Conservation (phyloP, 2,888 invertebrate genomes). For the Furcula furcula region DNA sequence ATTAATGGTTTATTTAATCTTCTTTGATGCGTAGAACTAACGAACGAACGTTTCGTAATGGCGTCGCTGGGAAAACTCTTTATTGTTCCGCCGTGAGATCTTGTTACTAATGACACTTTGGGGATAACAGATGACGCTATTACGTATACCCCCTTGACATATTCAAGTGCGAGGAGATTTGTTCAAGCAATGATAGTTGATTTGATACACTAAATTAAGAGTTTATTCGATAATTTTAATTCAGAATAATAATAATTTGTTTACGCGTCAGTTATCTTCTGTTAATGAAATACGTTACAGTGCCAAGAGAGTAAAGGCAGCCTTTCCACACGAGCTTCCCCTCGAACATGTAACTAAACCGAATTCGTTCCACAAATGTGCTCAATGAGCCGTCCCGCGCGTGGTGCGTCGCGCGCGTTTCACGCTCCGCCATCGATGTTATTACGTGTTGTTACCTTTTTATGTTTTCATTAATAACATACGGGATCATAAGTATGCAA, state of each 20-base stretch:
- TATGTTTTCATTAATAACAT: conserved; percentile 24
- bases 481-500: conserved; percentile 1
- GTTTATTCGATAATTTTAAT: not conserved
- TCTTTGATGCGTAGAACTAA: conserved; percentile 15
- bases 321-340: not conserved
- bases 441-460: conserved; percentile 13
- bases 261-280: no score
- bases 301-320: not conserved
- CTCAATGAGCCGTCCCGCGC: conserved; percentile 29
- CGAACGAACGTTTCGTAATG: conserved; percentile 12
- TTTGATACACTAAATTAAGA: not conserved
- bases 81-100: conserved; percentile 17
- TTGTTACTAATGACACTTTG: not conserved
- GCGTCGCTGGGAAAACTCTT: conserved; percentile 17
- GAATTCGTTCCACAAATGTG: conserved; percentile 33
- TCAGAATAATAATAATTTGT: no score
- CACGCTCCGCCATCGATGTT: conserved; percentile 13
- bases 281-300: no score
- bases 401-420: conserved; percentile 22
- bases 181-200: not conserved
- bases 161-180: not conserved
- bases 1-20: conserved; percentile 35
- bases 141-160: not conserved
- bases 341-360: conserved; percentile 11
- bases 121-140: not conserved